Evolutionary conservation across 2,797 vertebrate species (phyloP).

Genomic region (Sebastes itinus): DNA sequence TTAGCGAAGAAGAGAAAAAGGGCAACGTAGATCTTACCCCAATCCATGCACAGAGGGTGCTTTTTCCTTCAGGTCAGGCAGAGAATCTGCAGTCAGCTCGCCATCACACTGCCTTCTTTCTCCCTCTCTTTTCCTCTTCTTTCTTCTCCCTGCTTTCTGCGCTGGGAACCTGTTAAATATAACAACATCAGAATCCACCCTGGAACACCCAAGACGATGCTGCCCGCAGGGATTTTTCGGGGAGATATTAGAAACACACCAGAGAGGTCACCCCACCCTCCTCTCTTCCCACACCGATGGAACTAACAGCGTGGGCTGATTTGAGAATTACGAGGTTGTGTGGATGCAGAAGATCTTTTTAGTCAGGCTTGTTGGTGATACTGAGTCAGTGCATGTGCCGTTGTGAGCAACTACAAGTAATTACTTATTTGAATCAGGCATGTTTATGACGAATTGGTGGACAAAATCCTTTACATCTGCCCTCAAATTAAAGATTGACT

Average conservation of each 20-base stretch:
- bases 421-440: conserved; percentile 3
- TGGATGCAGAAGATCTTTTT: conserved; percentile 12
- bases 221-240: conserved; percentile 78
- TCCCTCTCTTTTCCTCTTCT: conserved; percentile 77
- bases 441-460: conserved; percentile 24
- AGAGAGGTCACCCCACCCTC: conserved; percentile 67
- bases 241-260: conserved; percentile 84
- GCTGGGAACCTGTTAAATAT: conserved; percentile 88
- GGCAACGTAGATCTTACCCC: conserved; percentile 78
- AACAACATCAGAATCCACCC: conserved; percentile 86
- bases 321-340: conserved; percentile 29
- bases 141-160: conserved; percentile 60
- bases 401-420: background rate
- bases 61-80: conserved; percentile 72
- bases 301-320: conserved; percentile 32
- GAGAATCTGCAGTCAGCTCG: conserved; percentile 45
- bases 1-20: conserved; percentile 65
- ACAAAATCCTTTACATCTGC: conserved; percentile 29
- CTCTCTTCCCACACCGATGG: conserved; percentile 63
- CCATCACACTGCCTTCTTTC: conserved; percentile 73
- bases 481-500: conserved; percentile 50
- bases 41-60: conserved; percentile 84
- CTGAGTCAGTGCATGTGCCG: background rate
- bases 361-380: background rate
- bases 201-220: conserved; percentile 85